Evolutionary conservation across 2,888 invertebrate genomes (phyloP).

Genomic region (Amaurobius ferox): DNA sequence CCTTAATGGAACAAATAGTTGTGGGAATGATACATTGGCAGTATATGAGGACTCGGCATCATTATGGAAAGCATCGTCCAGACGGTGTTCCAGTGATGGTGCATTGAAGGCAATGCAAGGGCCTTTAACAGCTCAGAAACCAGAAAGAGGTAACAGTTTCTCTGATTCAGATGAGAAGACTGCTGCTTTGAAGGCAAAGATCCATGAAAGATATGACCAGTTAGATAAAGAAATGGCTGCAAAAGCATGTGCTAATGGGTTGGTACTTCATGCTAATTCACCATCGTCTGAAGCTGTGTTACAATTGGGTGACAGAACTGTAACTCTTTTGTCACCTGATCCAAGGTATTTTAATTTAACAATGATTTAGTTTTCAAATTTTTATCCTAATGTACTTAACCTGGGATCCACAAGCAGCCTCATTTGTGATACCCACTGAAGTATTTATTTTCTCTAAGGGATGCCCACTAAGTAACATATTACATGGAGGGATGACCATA

Average conservation of each 20-base stretch:
- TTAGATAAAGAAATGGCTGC: conserved; percentile 73
- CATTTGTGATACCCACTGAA: too few species aligned
- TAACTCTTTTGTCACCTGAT: conserved; percentile 51
- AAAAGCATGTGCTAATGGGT: conserved; percentile 47
- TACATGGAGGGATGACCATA: too few species aligned
- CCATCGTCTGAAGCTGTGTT: conserved; percentile 52
- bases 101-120: conserved; percentile 59
- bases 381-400: too few species aligned
- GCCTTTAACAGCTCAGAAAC: too few species aligned
- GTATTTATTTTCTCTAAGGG: too few species aligned
- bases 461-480: too few species aligned
- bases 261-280: conserved; percentile 31
- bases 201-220: conserved; percentile 70
- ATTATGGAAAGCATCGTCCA: conserved; percentile 53
- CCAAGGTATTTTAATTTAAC: conserved; percentile 35
- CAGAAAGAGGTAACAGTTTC: conserved; percentile 65
- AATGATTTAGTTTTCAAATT: too few species aligned
- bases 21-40: neutral
- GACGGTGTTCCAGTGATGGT: conserved; percentile 71
- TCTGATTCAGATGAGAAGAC: conserved; percentile 71
- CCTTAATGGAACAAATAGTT: neutral
- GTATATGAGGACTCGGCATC: neutral
- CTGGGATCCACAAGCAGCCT: too few species aligned
- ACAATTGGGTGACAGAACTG: conserved; percentile 31
- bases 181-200: conserved; percentile 67